Conservation (phyloP, 2,888 invertebrate species). For the Baccha elongata region DNA sequence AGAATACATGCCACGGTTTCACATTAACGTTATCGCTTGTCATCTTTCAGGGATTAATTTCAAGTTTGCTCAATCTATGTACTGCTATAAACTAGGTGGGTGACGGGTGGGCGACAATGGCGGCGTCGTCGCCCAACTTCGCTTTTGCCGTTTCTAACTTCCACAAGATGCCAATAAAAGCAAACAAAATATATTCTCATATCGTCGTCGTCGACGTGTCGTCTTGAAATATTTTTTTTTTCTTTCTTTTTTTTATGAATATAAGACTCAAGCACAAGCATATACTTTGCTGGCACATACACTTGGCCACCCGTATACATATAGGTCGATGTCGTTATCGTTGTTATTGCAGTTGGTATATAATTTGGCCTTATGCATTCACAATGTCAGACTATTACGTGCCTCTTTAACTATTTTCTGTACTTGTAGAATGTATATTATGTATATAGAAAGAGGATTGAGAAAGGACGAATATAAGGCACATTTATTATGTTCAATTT, state of each 20-base stretch:
- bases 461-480: constrained; percentile 44
- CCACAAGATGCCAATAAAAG: constrained; percentile 33
- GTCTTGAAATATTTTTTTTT: constrained; percentile 29
- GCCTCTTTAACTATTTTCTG: constrained; percentile 54
- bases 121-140: neutral
- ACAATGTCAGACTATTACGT: constrained; percentile 68
- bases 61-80: constrained; percentile 47
- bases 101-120: constrained; percentile 22
- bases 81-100: constrained; percentile 45
- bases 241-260: constrained; percentile 19
- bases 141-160: neutral
- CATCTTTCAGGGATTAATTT: constrained; percentile 56
- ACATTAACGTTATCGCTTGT: constrained; percentile 59
- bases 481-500: constrained; percentile 62
- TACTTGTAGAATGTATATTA: constrained; percentile 11
- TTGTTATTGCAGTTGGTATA: neutral
- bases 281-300: constrained; percentile 19
- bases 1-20: constrained; percentile 1
- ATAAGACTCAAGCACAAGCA: constrained; percentile 19
- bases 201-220: constrained; percentile 24
- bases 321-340: constrained; percentile 12
- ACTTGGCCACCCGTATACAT: constrained; percentile 3
- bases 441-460: neutral
- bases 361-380: constrained; percentile 45
- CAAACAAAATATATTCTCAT: constrained; percentile 19